Conservation (phyloP, 2,888 invertebrate species). For the Cremastinae sp. region DNA sequence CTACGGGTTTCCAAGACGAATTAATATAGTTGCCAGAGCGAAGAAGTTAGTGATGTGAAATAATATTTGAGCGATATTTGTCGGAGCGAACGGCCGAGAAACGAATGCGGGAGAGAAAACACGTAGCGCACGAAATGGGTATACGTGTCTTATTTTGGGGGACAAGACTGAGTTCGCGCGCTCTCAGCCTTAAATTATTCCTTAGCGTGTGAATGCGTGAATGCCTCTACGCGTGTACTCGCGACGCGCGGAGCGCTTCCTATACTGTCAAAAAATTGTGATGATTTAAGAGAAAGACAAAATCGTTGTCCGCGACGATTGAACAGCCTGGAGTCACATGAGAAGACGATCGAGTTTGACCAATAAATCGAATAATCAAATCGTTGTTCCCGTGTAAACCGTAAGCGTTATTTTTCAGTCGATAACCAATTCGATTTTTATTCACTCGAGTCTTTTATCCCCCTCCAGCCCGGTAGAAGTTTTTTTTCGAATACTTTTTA, state of each 20-base stretch:
- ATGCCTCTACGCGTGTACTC: constrained; percentile 14
- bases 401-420: constrained; percentile 16
- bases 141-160: constrained; percentile 56
- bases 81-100: constrained; percentile 8
- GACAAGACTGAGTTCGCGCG: constrained; percentile 60
- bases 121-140: constrained; percentile 51
- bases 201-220: constrained; percentile 46
- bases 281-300: constrained; percentile 36
- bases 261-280: constrained; percentile 52
- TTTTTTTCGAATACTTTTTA: neutral
- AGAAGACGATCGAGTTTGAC: neutral
- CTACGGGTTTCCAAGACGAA: constrained; percentile 57
- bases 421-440: neutral
- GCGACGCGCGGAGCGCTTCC: constrained; percentile 45
- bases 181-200: constrained; percentile 59
- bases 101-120: constrained; percentile 23
- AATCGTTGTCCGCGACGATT: constrained; percentile 26
- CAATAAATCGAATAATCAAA: constrained; percentile 6
- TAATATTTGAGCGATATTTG: constrained; percentile 33
- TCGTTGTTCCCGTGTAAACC: constrained; percentile 11
- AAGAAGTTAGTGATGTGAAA: neutral
- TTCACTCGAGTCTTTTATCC: neutral
- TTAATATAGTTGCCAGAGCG: constrained; percentile 44
- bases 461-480: neutral
- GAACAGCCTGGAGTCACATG: too few relatives aligned